Base-by-base conservation (phyloP, 2,113 vertebrate species). In the Sclerurus mexicanus region DNA sequence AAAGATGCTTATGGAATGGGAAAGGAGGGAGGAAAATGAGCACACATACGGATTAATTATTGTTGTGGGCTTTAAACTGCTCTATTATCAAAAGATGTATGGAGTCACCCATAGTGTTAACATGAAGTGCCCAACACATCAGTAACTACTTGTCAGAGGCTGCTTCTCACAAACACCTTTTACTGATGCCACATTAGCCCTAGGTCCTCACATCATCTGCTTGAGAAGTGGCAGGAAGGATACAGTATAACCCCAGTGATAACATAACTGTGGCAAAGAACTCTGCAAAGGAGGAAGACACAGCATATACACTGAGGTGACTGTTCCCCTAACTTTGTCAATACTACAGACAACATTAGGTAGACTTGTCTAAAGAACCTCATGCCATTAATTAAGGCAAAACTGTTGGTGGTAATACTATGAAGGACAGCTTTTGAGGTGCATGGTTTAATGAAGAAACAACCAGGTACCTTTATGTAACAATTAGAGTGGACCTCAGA, bases 161-260 rank as follows among this genome's bases (percentile, higher is more conserved):
- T 6, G 1, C 39, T 72, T 68, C 44, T 69, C 53, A 40, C 30
- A 63, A 59, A 78, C 31, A 37, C 40, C 42, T 55, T 67, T 55
- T 67, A 55, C 20, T 0, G 1, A 28, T 4, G 3, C 2, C 10
- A 20, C 0, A 0, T 31, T 47, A 64, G 62, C 40, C 40, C 44
- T 4, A 30, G 0, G 2, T 22, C 19, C 20, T 58, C 66, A 19
- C 39, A 28, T 27, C 30, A 47, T 7, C 59, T 46, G 5, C 53
- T 16, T 23, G n/a, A 60, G 76, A 86, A 90, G 12, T 3, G 24
- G 22, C 24, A 83, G 63, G 58, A 83, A 52, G 63, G 62, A 10
- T 20, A 25, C 18, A 19, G 16, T 2, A 22, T 7, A 82, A 78
- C 28, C 21, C 5, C 55, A 58, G 2, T 4, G 21, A 35, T 7